A percentile compares a stretch with the other conserved stretches of the same genome.
These are phyloP conservation scores for Eupithecia pulchellata DNA, from an alignment of 2,888 invertebrate species.

Conservation along the genomic window DNA sequence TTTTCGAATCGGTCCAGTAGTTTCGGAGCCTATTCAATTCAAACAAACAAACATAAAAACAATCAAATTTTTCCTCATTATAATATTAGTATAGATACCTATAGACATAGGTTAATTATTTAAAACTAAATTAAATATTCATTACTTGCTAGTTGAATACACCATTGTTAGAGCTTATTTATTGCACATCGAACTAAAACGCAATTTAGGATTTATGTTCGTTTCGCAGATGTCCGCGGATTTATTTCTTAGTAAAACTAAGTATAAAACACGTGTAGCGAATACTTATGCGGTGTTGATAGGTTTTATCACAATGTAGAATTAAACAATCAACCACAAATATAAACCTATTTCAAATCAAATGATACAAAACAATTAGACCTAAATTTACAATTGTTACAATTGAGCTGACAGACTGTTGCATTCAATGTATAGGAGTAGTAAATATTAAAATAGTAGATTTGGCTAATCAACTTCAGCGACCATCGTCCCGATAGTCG, in stretches of 20 bases:
- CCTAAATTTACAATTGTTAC: too few relatives aligned
- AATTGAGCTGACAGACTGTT: too few relatives aligned
- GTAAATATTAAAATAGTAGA: too few relatives aligned
- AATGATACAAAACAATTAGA: too few relatives aligned
- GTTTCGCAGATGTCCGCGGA: slow-evolving; percentile 57
- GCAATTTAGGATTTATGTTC: slow-evolving; percentile 62
- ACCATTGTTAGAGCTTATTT: slow-evolving; percentile 71
- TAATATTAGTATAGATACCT: too few relatives aligned
- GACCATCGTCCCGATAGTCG: too few relatives aligned
- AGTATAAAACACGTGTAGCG: slow-evolving; percentile 69
- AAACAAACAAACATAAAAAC: too few relatives aligned
- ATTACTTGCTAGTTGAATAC: slow-evolving; percentile 65
- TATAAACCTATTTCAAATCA: neutral
- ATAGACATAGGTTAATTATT: neutral
- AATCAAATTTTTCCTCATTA: too few relatives aligned
- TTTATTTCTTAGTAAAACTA: slow-evolving; percentile 67
- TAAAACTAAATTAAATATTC: slow-evolving; percentile 72
- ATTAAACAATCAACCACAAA: neutral
- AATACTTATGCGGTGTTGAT: slow-evolving; percentile 59
- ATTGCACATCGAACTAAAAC: slow-evolving; percentile 51
- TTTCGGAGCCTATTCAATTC: too few relatives aligned
- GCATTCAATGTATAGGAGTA: too few relatives aligned
- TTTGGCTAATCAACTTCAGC: too few relatives aligned
- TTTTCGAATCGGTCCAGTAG: too few relatives aligned
- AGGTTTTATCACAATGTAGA: slow-evolving; percentile 61